phyloP scores from a whole-genome alignment of 2,888 invertebrate genomes.

The Clistopyga incitator region DNA sequence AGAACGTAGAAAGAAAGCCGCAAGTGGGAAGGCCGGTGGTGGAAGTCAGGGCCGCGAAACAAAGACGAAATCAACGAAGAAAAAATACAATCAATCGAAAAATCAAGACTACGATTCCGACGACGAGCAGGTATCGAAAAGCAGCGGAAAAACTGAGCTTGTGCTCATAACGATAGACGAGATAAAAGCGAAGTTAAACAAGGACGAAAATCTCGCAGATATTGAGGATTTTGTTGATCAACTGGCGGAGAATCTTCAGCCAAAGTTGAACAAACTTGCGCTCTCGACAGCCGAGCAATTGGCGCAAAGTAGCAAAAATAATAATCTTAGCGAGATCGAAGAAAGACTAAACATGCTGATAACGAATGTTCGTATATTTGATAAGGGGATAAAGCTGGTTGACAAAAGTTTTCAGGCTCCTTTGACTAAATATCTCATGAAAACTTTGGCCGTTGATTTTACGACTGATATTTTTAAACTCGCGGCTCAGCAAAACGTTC shows the following conservation, averaged over 20 bases:
- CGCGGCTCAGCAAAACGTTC: conserved; percentile 88
- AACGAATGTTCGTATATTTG: conserved; percentile 91
- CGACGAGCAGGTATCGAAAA: conserved; percentile 85
- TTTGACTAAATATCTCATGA: conserved; percentile 93
- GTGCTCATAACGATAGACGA: conserved; percentile 89
- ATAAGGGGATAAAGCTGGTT: conserved; percentile 90
- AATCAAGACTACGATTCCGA: conserved; percentile 89
- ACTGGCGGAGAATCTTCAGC: conserved; percentile 89
- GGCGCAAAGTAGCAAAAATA: conserved; percentile 87
- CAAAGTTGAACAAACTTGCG: conserved; percentile 90
- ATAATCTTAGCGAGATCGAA: conserved; percentile 85
- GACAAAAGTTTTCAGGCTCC: conserved; percentile 88
- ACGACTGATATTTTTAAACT: conserved; percentile 92
- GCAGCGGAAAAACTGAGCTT: conserved; percentile 85
- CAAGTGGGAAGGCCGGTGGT: conserved; percentile 95
- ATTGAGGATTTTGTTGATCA: conserved; percentile 90
- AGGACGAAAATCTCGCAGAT: conserved; percentile 86
- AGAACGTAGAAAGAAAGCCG: conserved; percentile 94
- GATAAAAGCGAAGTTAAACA: conserved; percentile 87
- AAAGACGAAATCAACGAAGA: conserved; percentile 97
- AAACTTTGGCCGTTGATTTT: conserved; percentile 93
- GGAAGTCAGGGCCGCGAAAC: conserved; percentile 97
- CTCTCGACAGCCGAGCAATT: conserved; percentile 89
- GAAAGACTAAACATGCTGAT: conserved; percentile 92
- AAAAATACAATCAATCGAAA: conserved; percentile 87